phyloP scores from a whole-genome alignment of 2,797 vertebrate species.

The Xerus rutilus region DNA sequence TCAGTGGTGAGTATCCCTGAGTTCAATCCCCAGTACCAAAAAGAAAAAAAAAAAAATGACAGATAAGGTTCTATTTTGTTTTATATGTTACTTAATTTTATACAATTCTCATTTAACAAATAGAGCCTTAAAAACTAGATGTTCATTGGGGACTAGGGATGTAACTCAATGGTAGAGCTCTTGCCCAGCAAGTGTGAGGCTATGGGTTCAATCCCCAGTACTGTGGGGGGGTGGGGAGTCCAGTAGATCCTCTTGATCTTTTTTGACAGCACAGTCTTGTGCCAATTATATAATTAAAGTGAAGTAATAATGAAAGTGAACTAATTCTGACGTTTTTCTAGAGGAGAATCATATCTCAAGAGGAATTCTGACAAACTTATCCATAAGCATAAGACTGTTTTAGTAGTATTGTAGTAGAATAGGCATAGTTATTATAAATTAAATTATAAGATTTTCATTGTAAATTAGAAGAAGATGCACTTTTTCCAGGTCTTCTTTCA shows the following conservation, averaged over 20 bases:
- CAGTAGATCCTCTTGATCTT: neutral
- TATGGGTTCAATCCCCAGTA: too few relatives aligned
- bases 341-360: neutral
- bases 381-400: slow-evolving; percentile 30
- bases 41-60: neutral
- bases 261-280: neutral
- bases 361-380: slow-evolving; percentile 19
- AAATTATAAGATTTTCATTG: slow-evolving; percentile 36
- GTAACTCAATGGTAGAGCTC: too few relatives aligned
- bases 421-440: slow-evolving; percentile 35
- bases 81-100: slow-evolving; percentile 25
- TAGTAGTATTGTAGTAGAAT: neutral
- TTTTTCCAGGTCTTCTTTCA: slow-evolving; percentile 33
- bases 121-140: slow-evolving; percentile 29
- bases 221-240: too few relatives aligned
- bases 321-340: neutral
- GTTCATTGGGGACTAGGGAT: too few relatives aligned
- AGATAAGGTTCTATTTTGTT: slow-evolving; percentile 41
- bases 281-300: neutral
- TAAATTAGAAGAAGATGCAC: slow-evolving; percentile 46
- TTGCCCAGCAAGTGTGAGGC: too few relatives aligned
- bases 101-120: neutral
- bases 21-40: too few relatives aligned
- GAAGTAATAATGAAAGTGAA: neutral
- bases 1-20: too few relatives aligned